A percentile compares a stretch with the other conserved stretches of the same genome.
These are phyloP conservation scores for Himalopsyche tibetana DNA, from an alignment of 2,888 invertebrate genomes.

Conservation along the genomic window DNA sequence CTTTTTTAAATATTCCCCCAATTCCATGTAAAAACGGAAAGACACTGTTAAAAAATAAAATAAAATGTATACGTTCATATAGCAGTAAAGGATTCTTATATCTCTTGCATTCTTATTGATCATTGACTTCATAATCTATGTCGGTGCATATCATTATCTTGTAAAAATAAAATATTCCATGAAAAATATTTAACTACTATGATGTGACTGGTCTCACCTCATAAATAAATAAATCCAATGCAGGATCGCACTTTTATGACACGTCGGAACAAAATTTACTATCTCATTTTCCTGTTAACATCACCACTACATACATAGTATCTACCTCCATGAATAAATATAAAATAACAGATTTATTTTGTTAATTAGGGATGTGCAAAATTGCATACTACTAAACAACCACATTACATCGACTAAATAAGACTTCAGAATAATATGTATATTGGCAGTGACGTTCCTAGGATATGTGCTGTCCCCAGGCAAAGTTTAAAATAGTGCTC, in stretches of 20 bases:
- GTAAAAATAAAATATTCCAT: background rate
- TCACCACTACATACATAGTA: background rate
- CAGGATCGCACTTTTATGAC: background rate
- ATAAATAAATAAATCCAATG: conserved; percentile 6
- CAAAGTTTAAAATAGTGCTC: no score
- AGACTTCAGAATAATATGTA: no score
- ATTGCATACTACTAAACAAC: no score
- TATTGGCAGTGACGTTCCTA: no score
- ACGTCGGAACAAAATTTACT: background rate
- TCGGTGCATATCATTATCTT: background rate
- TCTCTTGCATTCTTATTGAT: background rate
- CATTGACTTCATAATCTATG: background rate
- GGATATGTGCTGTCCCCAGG: no score
- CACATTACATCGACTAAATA: no score
- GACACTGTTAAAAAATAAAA: no score
- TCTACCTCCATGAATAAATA: background rate
- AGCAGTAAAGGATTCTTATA: no score
- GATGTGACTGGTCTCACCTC: background rate
- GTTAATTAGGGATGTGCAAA: background rate
- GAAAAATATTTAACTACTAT: background rate
- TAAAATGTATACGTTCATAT: no score
- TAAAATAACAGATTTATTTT: background rate
- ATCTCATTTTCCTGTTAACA: conserved; percentile 22
- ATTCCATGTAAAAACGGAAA: no score
- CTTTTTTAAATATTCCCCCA: no score